Percentiles rank a stretch among this genome's conserved stretches.
Conservation (phyloP, 2,113 vertebrate species). For the Archilochus colubris region DNA sequence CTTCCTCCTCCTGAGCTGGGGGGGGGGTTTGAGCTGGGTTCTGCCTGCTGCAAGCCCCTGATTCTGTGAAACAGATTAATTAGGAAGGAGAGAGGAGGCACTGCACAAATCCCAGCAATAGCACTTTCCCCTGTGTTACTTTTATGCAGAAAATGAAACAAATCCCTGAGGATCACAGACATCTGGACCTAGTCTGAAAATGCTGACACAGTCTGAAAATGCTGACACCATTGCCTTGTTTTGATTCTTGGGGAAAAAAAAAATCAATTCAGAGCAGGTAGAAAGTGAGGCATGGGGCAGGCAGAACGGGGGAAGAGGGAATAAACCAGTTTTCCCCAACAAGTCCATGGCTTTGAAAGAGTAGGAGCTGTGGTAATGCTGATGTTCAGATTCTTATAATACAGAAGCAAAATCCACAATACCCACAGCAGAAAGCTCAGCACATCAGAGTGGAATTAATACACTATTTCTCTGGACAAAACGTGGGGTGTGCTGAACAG, state of each 20-base stretch:
- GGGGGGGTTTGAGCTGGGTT: not conserved
- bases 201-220: not conserved
- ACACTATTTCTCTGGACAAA: not conserved
- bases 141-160: not conserved
- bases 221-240: not conserved
- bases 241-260: not conserved
- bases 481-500: not conserved
- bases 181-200: not conserved
- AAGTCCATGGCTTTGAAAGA: not conserved
- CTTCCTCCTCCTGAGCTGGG: not conserved
- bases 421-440: not conserved
- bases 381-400: not conserved
- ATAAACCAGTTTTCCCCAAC: not conserved
- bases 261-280: not conserved
- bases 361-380: not conserved
- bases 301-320: not conserved
- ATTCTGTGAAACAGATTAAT: not conserved
- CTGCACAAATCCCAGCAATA: not conserved
- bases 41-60: not conserved
- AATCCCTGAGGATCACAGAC: not conserved
- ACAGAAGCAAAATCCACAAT: not conserved
- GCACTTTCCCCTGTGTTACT: fast-evolving
- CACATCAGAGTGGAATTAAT: not conserved
- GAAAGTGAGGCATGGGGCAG: not conserved
- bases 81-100: not conserved